These are phyloP conservation scores for Phaethornis superciliosus DNA, from an alignment of 2,113 vertebrate species.

Conservation along the genomic window DNA sequence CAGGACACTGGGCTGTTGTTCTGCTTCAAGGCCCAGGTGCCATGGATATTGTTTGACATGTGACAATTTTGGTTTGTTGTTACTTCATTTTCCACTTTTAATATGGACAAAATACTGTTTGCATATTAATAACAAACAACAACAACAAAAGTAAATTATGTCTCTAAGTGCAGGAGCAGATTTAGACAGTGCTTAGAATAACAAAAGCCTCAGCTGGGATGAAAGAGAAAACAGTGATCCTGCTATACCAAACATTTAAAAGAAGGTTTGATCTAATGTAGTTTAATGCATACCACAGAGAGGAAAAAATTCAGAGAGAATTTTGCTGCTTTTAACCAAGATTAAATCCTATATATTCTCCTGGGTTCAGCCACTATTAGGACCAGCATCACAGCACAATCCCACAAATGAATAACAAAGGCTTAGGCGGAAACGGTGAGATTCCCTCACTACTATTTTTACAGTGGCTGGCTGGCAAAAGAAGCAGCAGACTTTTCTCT, in stretches of 20 bases:
- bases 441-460: not conserved
- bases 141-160: not conserved
- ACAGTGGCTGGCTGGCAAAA: not conserved
- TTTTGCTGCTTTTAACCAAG: not conserved
- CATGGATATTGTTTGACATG: not conserved
- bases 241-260: not conserved
- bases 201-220: constrained; percentile 21
- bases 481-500: not conserved
- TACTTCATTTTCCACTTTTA: not conserved
- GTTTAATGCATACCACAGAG: not conserved
- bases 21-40: not conserved
- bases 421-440: not conserved
- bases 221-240: not conserved
- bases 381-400: not conserved
- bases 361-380: not conserved
- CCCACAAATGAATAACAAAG: not conserved
- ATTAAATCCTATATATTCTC: not conserved
- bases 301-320: not conserved
- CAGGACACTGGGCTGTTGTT: not conserved
- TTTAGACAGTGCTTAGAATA: not conserved
- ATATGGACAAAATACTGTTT: not conserved
- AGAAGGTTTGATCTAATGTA: not conserved
- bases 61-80: not conserved
- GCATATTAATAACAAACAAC: not conserved
- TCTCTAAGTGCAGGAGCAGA: constrained; percentile 25